Evolutionary conservation across 2,113 vertebrate genomes (phyloP), one percentile per base, ranked within the genome.

Genomic region (Scortum barcoo): DNA sequence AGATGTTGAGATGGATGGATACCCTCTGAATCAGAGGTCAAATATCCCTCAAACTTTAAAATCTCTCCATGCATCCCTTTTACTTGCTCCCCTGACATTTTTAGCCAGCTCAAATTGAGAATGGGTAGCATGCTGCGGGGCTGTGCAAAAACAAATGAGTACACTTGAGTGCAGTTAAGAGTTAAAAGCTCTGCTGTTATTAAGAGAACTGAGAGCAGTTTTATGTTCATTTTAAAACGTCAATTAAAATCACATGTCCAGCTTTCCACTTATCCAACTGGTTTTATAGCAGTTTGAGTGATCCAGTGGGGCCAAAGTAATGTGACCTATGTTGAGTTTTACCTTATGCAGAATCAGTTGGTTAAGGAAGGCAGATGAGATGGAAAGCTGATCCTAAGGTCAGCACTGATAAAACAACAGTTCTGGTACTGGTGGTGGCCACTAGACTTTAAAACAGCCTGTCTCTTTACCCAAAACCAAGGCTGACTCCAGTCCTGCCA

Each of bases 401-500:
- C 46, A 56, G 75, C 20, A 6, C 36, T 61, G 30, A 76, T 17
- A 51, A 42, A 65, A 20, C 22, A 50, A 44, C 48, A 20, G 16
- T 40, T 22, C 53, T 60, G 20, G 9, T 62, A 4, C n/a, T 13
- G 44, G 7, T 36, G 30, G 22, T 40, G 58, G 48, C 48, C 17
- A 33, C 44, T 8, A 50, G 50, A 38, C 26, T 73, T 81, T n/a
- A 24, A n/a, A 56, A 26, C 26, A 24, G 26, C 28, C n/a, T 1
- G 42, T 56, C 57, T 28, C 33, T 58, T 74, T n/a, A 53, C 19
- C n/a, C 28, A 42, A 63, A 81, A 72, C 38, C 26, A 14, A 51
- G 16, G 54, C 50, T 38, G 26, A 60, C 61, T 87, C 72, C 62
- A 76, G 51, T 78, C 65, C 50, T 26, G 60, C 65, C 26, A 13